Percentiles rank a stretch among this genome's conserved stretches.
Conservation (phyloP, 1,140 invertebrate species). For the Diuraphis noxia region DNA sequence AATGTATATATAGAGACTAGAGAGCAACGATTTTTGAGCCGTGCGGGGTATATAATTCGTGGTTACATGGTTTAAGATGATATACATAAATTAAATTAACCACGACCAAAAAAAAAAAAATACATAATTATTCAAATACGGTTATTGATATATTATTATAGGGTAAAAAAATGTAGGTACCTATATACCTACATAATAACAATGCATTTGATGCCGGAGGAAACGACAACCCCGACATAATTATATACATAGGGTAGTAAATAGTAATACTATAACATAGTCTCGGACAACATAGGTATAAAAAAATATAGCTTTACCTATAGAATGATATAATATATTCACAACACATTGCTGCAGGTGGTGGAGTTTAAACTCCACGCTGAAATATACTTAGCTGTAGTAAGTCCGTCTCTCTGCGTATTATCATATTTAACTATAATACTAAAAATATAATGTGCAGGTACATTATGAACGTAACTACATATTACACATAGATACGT, state of each 20-base stretch:
- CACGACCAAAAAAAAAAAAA: neutral
- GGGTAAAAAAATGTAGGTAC: neutral
- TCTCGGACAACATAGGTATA: neutral
- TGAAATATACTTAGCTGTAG: neutral
- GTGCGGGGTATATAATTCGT: neutral
- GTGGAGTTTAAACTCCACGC: neutral
- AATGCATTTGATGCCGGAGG: neutral
- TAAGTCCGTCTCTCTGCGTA: neutral
- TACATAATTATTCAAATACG: neutral
- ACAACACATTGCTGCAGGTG: neutral
- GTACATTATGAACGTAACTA: neutral
- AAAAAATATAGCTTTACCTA: neutral
- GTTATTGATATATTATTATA: neutral
- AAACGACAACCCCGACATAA: neutral
- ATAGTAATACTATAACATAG: neutral
- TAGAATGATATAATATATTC: neutral
- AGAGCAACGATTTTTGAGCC: neutral
- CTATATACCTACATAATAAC: neutral
- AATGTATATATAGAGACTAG: neutral
- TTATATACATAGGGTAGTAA: neutral
- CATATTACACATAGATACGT: neutral
- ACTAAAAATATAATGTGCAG: no score
- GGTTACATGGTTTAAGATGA: conserved; percentile 3
- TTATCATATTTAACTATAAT: neutral
- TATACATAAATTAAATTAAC: conserved; percentile 1